Evolutionary conservation across 92 coral and sea anemone genomes (phyloP).

Genomic region (Metridium senile): DNA sequence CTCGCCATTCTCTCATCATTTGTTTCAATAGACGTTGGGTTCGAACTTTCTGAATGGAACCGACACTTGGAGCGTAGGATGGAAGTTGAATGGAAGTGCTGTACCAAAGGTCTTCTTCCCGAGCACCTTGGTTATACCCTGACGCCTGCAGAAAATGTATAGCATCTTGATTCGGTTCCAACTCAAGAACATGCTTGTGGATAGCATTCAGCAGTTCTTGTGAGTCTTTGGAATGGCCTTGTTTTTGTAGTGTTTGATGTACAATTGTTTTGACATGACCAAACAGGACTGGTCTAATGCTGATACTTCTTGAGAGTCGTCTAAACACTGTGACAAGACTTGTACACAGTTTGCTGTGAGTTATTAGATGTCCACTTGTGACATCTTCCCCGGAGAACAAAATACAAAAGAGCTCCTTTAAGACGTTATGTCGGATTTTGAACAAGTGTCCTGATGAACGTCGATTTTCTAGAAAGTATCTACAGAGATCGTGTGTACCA

Average conservation of each 20-base stretch:
- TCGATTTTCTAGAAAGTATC: no score
- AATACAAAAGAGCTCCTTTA: constrained; percentile 16
- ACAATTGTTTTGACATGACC: constrained; percentile 15
- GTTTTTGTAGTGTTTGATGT: neutral
- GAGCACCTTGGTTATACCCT: constrained; percentile 45
- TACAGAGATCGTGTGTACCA: constrained; percentile 12
- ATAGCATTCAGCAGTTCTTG: constrained; percentile 10
- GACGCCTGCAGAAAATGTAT: constrained; percentile 56
- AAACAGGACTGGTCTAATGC: constrained; percentile 13
- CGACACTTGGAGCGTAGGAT: constrained; percentile 29
- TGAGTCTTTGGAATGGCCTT: neutral
- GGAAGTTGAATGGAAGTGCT: constrained; percentile 44
- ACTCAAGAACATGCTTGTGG: constrained; percentile 26
- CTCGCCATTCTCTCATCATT: constrained; percentile 52
- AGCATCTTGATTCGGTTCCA: constrained; percentile 55
- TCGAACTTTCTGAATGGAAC: constrained; percentile 2
- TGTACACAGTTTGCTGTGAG: neutral
- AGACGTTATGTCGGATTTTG: constrained; percentile 13
- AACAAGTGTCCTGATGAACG: constrained; percentile 20
- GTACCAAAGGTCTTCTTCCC: constrained; percentile 53
- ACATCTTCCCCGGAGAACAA: constrained; percentile 15
- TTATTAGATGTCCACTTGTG: neutral
- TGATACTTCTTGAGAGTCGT: constrained; percentile 22
- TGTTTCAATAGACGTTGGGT: constrained; percentile 27
- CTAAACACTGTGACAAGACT: constrained; percentile 19